phyloP scores from a whole-genome alignment of 2,888 invertebrate genomes.

The Harpalus rufipes region DNA sequence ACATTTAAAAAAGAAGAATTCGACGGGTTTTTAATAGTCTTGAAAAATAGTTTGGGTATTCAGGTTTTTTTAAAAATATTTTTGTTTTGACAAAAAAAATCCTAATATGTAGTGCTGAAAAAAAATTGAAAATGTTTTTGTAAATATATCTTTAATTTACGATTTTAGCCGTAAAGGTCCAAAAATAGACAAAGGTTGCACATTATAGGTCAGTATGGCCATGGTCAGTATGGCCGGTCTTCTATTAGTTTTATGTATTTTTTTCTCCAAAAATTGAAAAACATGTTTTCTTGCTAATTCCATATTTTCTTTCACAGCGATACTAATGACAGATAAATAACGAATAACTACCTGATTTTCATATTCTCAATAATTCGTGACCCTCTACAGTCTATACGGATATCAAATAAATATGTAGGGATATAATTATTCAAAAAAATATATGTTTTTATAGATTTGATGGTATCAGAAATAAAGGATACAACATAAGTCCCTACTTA shows the following conservation, averaged over 20 bases:
- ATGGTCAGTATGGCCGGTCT: no score
- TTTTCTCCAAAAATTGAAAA: no score
- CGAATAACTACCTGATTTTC: no score
- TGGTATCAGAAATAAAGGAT: neutral
- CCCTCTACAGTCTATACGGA: neutral
- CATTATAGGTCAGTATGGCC: no score
- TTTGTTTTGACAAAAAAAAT: conserved; percentile 20
- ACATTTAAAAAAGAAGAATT: conserved; percentile 21
- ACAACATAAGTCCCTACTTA: neutral
- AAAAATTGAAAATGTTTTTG: neutral
- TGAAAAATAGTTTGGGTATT: neutral
- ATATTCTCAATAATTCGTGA: no score
- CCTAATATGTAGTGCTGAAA: neutral
- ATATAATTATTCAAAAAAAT: neutral
- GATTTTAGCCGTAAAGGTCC: no score
- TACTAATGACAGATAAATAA: no score
- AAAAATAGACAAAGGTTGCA: no score
- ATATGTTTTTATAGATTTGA: neutral
- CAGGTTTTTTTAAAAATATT: conserved; percentile 31
- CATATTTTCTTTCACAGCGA: no score
- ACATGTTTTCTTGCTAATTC: no score
- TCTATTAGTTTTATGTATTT: no score
- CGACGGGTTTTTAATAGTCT: conserved; percentile 22
- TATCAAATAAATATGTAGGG: neutral
- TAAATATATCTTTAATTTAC: no score